Evolutionary conservation across 2,888 invertebrate genomes (phyloP).

Genomic region (Metallyticus violacea): DNA sequence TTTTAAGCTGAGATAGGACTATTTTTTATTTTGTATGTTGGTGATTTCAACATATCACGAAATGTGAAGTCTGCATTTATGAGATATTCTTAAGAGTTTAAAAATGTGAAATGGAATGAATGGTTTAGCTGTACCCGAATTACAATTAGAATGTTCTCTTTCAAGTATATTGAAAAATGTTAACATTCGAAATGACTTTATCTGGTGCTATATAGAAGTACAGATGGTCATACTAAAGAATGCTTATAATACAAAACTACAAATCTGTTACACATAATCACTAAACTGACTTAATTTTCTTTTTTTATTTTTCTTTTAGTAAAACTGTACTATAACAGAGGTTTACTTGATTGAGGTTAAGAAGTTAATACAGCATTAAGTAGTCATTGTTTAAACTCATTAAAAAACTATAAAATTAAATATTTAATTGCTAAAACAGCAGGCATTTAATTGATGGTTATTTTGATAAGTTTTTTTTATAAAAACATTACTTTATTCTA

Average conservation of each 20-base stretch:
- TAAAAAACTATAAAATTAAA: no score
- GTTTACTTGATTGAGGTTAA: neutral
- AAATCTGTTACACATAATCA: no score
- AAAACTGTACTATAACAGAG: no score
- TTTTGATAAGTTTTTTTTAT: neutral
- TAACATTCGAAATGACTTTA: neutral
- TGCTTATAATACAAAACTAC: no score
- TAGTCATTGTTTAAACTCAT: neutral
- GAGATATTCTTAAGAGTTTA: no score
- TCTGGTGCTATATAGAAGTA: neutral
- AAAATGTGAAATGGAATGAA: neutral
- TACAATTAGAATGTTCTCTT: neutral
- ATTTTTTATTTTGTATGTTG: neutral
- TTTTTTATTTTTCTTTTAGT: no score
- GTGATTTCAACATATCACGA: neutral
- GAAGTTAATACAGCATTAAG: neutral
- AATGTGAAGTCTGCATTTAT: neutral
- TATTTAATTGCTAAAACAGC: neutral
- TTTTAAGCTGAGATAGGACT: no score
- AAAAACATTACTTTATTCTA: neutral
- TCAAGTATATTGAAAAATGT: neutral
- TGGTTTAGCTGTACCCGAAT: neutral
- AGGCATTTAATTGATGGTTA: neutral
- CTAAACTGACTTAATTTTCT: no score
- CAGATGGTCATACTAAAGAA: no score